A percentile compares a stretch with the other conserved stretches of the same genome.
These are phyloP conservation scores for Gopherus flavomarginatus DNA, from an alignment of 2,113 vertebrate species.

Conservation along the genomic window DNA sequence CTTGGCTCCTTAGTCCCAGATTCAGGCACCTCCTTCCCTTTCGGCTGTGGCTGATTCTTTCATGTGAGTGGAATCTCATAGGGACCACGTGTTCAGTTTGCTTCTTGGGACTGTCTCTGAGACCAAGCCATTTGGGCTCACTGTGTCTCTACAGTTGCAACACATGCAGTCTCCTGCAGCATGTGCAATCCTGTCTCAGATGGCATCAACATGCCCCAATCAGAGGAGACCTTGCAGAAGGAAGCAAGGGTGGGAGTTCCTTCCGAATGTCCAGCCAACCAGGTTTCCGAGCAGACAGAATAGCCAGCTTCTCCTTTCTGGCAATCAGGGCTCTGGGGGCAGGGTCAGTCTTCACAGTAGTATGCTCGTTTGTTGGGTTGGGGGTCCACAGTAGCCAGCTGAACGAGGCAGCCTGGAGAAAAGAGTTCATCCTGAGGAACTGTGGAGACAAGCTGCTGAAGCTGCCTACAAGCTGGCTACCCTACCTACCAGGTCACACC, in stretches of 20 bases:
- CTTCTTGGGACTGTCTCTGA: not conserved
- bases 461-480: not conserved
- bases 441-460: not conserved
- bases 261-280: fast-evolving
- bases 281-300: not conserved
- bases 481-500: not conserved
- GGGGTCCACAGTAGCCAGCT: not conserved
- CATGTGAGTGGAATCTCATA: not conserved
- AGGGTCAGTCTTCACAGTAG: not conserved
- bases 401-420: not conserved
- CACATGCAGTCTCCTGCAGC: not conserved
- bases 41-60: not conserved
- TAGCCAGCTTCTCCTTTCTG: fast-evolving
- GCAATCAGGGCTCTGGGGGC: not conserved
- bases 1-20: not conserved
- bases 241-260: not conserved
- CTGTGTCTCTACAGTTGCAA: not conserved
- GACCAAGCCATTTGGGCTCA: not conserved
- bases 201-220: not conserved
- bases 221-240: not conserved
- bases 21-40: not conserved
- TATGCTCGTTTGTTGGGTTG: not conserved
- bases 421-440: not conserved
- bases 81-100: not conserved
- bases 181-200: not conserved